Percentiles rank a stretch among this genome's conserved stretches.
Evolutionary conservation across 2,888 invertebrate species (phyloP).

Genomic region (Lepidochitona cinerea): DNA sequence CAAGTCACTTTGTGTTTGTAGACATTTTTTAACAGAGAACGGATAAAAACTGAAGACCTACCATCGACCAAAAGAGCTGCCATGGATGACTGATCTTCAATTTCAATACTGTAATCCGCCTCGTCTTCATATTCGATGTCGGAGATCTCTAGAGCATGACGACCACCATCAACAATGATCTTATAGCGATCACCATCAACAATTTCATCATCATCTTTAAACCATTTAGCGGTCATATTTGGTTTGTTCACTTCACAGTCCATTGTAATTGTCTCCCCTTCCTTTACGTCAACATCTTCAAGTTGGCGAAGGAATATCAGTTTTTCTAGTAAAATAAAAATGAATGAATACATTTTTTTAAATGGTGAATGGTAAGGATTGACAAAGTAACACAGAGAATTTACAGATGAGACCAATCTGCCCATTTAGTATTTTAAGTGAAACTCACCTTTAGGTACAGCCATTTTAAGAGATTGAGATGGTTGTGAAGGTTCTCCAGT

Average conservation of each 20-base stretch:
- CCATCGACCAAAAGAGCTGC: conserved; percentile 85
- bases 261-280: conserved; percentile 57
- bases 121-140: conserved; percentile 68
- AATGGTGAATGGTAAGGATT: too few species aligned
- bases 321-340: too few species aligned
- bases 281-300: conserved; percentile 49
- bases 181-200: conserved; percentile 86
- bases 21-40: too few species aligned
- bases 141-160: conserved; percentile 56
- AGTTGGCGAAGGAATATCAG: conserved; percentile 56
- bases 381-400: too few species aligned
- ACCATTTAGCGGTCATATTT: conserved; percentile 60
- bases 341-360: too few species aligned
- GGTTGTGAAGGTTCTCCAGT: conserved; percentile 61
- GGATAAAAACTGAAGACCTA: too few species aligned
- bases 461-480: conserved; percentile 55
- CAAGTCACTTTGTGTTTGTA: too few species aligned
- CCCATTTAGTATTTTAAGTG: neutral
- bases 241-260: conserved; percentile 62
- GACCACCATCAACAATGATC: conserved; percentile 81
- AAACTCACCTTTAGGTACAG: conserved; percentile 52
- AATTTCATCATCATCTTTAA: conserved; percentile 77
- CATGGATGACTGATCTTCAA: conserved; percentile 77
- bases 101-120: conserved; percentile 86
- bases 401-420: neutral